phyloP scores from a whole-genome alignment of 2,113 vertebrate species.

The Seriola quinqueradiata region DNA sequence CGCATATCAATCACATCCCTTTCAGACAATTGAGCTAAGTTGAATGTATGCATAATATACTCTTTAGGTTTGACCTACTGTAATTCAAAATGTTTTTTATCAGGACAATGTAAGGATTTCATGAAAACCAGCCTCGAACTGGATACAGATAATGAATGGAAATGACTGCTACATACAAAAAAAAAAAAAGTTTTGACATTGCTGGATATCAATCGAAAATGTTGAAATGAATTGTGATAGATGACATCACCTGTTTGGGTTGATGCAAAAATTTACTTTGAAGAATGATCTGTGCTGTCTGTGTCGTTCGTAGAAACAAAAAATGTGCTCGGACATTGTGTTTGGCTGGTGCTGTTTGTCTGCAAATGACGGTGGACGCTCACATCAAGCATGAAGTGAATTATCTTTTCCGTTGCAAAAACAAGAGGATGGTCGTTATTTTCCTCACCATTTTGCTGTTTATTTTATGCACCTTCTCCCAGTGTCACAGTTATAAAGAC shows the following conservation, averaged over 20 bases:
- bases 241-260: background rate
- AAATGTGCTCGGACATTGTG: slow-evolving; percentile 34
- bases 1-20: slow-evolving; percentile 63
- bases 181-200: slow-evolving; percentile 31
- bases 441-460: slow-evolving; percentile 20
- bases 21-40: slow-evolving; percentile 63
- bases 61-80: slow-evolving; percentile 48
- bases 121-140: slow-evolving; percentile 39
- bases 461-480: slow-evolving; percentile 23
- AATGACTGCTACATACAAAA: slow-evolving; percentile 21
- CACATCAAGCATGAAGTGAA: slow-evolving; percentile 54
- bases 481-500: background rate
- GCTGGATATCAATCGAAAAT: slow-evolving; percentile 60
- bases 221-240: slow-evolving; percentile 27
- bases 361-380: slow-evolving; percentile 48
- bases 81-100: slow-evolving; percentile 55
- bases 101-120: slow-evolving; percentile 35
- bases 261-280: slow-evolving; percentile 34
- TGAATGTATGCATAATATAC: slow-evolving; percentile 76
- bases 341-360: slow-evolving; percentile 46
- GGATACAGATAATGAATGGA: slow-evolving; percentile 46
- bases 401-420: slow-evolving; percentile 38
- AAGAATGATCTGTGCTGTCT: slow-evolving; percentile 48
- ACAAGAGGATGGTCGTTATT: slow-evolving; percentile 1
- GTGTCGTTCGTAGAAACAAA: slow-evolving; percentile 40